Conservation (phyloP, 2,888 invertebrate genomes). For the Labia minor region DNA sequence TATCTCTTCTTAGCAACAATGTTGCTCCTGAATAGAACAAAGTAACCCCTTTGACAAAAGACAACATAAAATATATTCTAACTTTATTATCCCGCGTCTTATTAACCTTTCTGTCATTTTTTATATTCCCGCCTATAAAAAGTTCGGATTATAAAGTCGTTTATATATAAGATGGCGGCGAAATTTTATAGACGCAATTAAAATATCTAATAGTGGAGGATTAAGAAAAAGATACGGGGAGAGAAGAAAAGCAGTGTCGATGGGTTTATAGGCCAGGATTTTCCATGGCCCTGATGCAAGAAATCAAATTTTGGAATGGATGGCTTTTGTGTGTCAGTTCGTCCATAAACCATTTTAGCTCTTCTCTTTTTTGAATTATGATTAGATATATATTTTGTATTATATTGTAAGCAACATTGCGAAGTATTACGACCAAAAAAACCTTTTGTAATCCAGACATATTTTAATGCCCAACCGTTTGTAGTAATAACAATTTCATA, state of each 20-base stretch:
- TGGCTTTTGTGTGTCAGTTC: neutral
- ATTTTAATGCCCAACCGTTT: neutral
- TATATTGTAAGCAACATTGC: neutral
- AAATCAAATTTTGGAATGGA: neutral
- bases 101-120: conserved; percentile 7
- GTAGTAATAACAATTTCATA: neutral
- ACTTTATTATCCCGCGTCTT: conserved; percentile 3
- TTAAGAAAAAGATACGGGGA: neutral
- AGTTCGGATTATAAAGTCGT: conserved; percentile 13
- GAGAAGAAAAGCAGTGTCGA: neutral
- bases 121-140: neutral
- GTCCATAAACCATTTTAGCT: neutral
- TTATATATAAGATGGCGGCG: conserved; percentile 1
- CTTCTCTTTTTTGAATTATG: neutral
- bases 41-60: conserved; percentile 13
- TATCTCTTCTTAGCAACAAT: neutral
- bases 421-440: neutral
- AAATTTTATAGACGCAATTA: conserved; percentile 8
- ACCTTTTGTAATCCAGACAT: neutral
- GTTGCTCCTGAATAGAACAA: neutral
- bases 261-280: neutral
- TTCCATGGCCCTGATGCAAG: neutral
- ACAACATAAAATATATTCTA: neutral
- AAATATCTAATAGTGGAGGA: conserved; percentile 2
- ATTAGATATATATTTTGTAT: neutral